Evolutionary conservation across 2,888 invertebrate genomes (phyloP).

Genomic region (Cephus pygmeus): DNA sequence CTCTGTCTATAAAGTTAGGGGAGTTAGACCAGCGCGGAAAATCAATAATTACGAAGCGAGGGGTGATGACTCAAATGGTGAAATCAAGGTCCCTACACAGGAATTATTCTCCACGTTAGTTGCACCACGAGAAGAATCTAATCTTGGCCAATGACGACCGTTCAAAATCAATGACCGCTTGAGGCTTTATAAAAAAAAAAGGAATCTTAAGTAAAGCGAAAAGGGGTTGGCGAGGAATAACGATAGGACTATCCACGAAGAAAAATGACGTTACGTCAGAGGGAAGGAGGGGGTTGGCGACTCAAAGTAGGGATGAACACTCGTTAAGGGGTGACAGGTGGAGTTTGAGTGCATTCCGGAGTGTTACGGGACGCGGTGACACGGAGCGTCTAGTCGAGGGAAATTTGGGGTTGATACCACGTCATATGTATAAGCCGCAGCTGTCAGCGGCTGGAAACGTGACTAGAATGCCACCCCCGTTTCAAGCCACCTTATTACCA

Average conservation of each 20-base stretch:
- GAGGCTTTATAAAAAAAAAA: background rate
- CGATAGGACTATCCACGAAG: background rate
- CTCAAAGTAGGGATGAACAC: slow-evolving; percentile 17
- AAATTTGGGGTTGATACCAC: slow-evolving; percentile 65
- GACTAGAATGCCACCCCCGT: slow-evolving; percentile 61
- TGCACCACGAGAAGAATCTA: background rate
- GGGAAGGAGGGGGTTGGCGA: background rate
- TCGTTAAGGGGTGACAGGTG: slow-evolving; percentile 43
- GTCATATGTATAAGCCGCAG: slow-evolving; percentile 66
- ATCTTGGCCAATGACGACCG: background rate
- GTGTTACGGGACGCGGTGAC: slow-evolving; percentile 32
- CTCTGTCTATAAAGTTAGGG: slow-evolving; percentile 60
- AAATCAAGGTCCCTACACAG: slow-evolving; percentile 61
- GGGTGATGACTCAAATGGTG: slow-evolving; percentile 65
- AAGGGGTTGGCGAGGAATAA: background rate
- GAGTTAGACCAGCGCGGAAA: slow-evolving; percentile 62
- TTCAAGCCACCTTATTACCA: slow-evolving; percentile 62
- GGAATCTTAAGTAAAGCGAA: background rate
- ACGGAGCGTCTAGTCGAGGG: slow-evolving; percentile 27
- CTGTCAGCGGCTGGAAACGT: slow-evolving; percentile 65
- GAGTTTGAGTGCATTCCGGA: slow-evolving; percentile 60
- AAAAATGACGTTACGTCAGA: background rate
- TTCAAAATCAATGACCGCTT: background rate
- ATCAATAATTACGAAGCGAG: slow-evolving; percentile 66
- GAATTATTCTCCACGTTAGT: slow-evolving; percentile 47